Percentiles rank a stretch among this genome's conserved stretches.
These are phyloP conservation scores for Pemphredon lugubris DNA, from an alignment of 2,888 invertebrate species.

Conservation along the genomic window DNA sequence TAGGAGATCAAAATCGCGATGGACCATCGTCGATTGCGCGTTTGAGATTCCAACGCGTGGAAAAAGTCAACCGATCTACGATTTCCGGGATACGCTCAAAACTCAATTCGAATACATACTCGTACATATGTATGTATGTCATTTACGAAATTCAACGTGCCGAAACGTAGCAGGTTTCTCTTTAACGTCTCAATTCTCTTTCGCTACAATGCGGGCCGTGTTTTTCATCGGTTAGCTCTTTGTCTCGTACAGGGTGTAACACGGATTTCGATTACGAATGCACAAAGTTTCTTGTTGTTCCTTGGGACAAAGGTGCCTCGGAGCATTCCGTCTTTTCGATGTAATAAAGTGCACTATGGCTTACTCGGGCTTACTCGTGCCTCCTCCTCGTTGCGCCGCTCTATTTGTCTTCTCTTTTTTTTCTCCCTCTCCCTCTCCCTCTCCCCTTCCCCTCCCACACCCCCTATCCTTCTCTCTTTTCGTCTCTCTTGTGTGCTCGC, in stretches of 20 bases:
- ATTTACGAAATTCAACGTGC: too few relatives aligned
- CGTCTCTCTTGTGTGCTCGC: slow-evolving; percentile 61
- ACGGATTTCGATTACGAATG: slow-evolving; percentile 34
- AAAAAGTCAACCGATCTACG: too few relatives aligned
- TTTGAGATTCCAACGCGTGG: too few relatives aligned
- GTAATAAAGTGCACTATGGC: slow-evolving; percentile 51
- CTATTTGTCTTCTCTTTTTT: slow-evolving; percentile 53
- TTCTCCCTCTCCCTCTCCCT: slow-evolving; percentile 28
- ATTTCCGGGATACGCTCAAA: too few relatives aligned
- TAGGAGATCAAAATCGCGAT: too few relatives aligned
- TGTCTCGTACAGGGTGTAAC: slow-evolving; percentile 11
- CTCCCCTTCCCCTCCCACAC: slow-evolving; percentile 55
- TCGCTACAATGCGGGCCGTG: neutral
- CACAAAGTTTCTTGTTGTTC: slow-evolving; percentile 33
- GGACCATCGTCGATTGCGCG: too few relatives aligned
- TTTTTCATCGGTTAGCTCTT: slow-evolving; percentile 15
- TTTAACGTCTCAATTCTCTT: too few relatives aligned
- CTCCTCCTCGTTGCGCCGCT: slow-evolving; percentile 28
- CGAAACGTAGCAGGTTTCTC: too few relatives aligned
- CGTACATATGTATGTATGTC: too few relatives aligned
- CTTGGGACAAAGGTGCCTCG: neutral
- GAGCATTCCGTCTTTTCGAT: slow-evolving; percentile 42
- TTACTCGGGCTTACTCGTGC: slow-evolving; percentile 12
- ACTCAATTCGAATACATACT: too few relatives aligned
- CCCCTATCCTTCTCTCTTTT: slow-evolving; percentile 65